Conservation (phyloP, 2,113 vertebrate genomes). For the Pelobates fuscus region DNA sequence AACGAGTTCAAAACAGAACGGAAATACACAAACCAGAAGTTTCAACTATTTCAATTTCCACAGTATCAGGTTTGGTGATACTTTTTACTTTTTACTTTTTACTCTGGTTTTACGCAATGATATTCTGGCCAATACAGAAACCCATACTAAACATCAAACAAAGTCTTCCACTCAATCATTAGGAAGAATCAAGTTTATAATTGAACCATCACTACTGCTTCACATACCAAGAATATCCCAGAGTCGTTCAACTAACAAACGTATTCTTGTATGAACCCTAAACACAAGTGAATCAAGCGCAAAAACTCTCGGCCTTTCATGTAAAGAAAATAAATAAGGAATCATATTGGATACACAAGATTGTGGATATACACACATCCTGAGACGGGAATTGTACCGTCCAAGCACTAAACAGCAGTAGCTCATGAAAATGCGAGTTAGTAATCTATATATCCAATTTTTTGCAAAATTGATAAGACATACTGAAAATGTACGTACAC, state of each 20-base stretch:
- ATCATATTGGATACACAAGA: no score
- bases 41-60: not conserved
- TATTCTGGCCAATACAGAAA: not conserved
- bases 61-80: slow-evolving; percentile 29
- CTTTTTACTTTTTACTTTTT: no score
- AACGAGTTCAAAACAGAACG: slow-evolving; percentile 47
- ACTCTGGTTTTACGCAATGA: fast-evolving
- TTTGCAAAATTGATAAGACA: no score
- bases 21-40: not conserved
- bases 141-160: not conserved
- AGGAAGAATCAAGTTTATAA: fast-evolving
- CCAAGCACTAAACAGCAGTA: no score
- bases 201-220: slow-evolving; percentile 47
- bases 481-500: no score
- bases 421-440: no score
- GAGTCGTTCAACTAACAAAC: slow-evolving; percentile 42
- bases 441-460: no score
- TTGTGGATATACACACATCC: no score
- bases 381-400: no score
- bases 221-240: not conserved
- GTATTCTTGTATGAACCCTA: slow-evolving; percentile 4
- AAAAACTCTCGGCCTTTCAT: no score
- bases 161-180: not conserved
- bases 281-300: no score
- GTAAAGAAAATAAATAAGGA: no score